Base-by-base conservation (phyloP, 2,888 invertebrate genomes). In the Drosophila anomelani region DNA sequence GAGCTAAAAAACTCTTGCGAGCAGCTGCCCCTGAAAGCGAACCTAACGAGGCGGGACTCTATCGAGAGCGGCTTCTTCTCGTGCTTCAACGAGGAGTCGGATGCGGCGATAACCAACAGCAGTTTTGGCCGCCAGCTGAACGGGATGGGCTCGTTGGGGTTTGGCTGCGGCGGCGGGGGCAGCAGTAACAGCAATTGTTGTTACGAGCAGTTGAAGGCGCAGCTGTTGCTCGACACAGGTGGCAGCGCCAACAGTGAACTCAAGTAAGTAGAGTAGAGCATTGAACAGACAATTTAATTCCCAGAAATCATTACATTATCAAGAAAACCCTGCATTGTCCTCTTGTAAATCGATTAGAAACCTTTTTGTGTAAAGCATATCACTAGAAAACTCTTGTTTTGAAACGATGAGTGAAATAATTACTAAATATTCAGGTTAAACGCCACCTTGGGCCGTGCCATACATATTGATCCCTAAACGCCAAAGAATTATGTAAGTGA, bases 41-140 rank as follows among this genome's bases (percentile, higher is more conserved):
- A 91, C n/a, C 92, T 95, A n/a, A 94, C 95, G 38, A 93, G 97
- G 20, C 94, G 97, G 51, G 97, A 96, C 64, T 97, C 97, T 23
- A 97, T 97, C 91, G 97, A 97, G 92, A 96, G 96, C 80, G 97
- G 97, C 23, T 97, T 97, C 91, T 97, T 97, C 94, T 97, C 97
- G 62, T 97, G 96, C 84, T 96, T 96, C 76, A 96, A 96, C 88
- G 96, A 96, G 90, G 96, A 96, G 90, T 94, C 95, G 76, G 96
- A 96, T 90, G 94, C 95, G 80, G 94, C 95, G 80, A 94, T 94
- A 67, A 93, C 90, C 32, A 81, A 82, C 53, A 90, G 79, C 13
- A 90, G 74, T 32, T 90, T 89, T 43, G 88, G 73, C 44, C 78
- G 89, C 1, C 90, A 91, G 47, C 62, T 91, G 23, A 90, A 90